Evolutionary conservation across 2,113 vertebrate genomes (phyloP).

Genomic region (Sarotherodon lohbergeri): DNA sequence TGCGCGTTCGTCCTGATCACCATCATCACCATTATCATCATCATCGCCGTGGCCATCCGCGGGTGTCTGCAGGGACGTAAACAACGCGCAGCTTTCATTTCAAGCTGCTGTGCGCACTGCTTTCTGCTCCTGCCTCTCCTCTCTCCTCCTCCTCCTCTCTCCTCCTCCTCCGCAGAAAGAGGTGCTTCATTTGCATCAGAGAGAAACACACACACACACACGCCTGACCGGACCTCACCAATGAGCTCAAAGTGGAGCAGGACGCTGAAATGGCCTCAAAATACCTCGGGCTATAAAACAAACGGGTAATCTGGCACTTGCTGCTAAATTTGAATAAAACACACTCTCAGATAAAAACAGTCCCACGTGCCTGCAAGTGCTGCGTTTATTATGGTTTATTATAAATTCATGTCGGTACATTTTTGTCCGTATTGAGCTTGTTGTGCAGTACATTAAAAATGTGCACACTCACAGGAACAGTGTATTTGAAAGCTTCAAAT

Average conservation of each 20-base stretch:
- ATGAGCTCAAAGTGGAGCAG: neutral
- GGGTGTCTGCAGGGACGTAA: slow-evolving; percentile 1
- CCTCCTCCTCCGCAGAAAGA: neutral
- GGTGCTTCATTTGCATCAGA: neutral
- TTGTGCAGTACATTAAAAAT: neutral
- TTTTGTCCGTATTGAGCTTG: neutral
- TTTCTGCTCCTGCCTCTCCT: neutral
- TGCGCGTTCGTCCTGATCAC: neutral
- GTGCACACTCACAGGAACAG: neutral
- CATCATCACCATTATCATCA: neutral
- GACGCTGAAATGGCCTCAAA: neutral
- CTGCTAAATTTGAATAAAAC: neutral
- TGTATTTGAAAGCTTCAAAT: neutral
- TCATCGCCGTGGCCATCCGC: neutral
- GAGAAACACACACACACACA: neutral
- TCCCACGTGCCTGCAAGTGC: neutral
- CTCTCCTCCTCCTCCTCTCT: neutral
- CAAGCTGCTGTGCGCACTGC: neutral
- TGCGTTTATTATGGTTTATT: neutral
- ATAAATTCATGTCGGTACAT: rapidly evolving
- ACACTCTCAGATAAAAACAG: neutral
- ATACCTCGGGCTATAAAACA: neutral
- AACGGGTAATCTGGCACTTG: neutral
- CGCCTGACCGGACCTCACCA: neutral
- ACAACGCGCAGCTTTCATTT: neutral